Base-by-base conservation (phyloP, 2,113 vertebrate species). In the Ophthalmotilapia sp. region DNA sequence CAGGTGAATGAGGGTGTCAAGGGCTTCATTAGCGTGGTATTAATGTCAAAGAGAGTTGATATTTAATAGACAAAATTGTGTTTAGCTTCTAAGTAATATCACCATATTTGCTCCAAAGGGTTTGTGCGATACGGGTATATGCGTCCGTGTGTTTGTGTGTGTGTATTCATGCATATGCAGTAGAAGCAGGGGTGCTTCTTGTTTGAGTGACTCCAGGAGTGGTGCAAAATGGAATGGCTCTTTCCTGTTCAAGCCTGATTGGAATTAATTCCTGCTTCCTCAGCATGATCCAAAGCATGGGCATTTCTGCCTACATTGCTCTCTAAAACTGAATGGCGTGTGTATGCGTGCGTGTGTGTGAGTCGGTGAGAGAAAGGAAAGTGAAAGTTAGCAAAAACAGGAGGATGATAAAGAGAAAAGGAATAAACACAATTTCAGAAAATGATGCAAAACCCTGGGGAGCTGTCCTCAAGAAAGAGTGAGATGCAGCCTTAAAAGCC, bases 181-280 rank as follows among this genome's bases (percentile, higher is more conserved):
- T 11, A 14, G 51, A 84, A 53, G 75, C 31, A 62, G 84, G 83
- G 58, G 60, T 60, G 80, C 75, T 84, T 85, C 86, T 60, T 90
- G 85, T 93, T 89, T 92, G 88, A 91, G 81, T 88, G 89, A 86
- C 86, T 93, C 88, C 83, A 90, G 88, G 86, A 91, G 89, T 81
- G 89, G 80, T 90, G 91, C 89, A 91, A 88, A 95, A 93, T 92
- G 87, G 80, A 93, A 92, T 90, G 89, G 90, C 92, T 94, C 87
- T 85, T 88, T 75, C 90, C 87, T 87, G 81, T 92, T 92, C 85
- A 91, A 91, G 90, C 88, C 90, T 95, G 93, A 95, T 96, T 96
- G 91, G 93, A 97, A 96, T 95, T 94, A 94, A 96, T 96, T 96
- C 89, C 87, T 95, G 96, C 96, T 89, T 94, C 86, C 93, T 95